A percentile compares a stretch with the other conserved stretches of the same genome.
Evolutionary conservation across 1,140 invertebrate species (phyloP).

Genomic region (Danaus plexippus): DNA sequence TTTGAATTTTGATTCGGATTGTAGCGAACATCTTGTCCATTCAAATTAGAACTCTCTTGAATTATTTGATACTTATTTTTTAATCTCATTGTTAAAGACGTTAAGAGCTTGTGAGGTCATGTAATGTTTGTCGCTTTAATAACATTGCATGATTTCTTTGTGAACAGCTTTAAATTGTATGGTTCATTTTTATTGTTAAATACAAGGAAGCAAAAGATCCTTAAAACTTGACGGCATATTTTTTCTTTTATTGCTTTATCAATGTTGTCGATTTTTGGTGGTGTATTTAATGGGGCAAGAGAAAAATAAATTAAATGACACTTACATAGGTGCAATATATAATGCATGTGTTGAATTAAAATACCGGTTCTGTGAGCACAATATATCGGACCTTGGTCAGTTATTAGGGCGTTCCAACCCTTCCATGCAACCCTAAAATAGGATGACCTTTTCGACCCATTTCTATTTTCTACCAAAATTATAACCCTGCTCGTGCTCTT

Average conservation of each 20-base stretch:
- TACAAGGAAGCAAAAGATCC: too few relatives aligned
- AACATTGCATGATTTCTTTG: constrained; percentile 61
- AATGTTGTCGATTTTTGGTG: too few relatives aligned
- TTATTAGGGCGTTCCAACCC: constrained; percentile 55
- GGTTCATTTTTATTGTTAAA: too few relatives aligned
- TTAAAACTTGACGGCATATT: too few relatives aligned
- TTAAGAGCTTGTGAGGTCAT: constrained; percentile 26
- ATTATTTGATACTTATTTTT: constrained; percentile 45
- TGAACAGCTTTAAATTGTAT: constrained; percentile 61
- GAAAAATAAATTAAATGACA: too few relatives aligned
- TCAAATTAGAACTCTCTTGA: constrained; percentile 49
- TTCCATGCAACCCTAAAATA: constrained; percentile 29
- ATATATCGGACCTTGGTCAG: constrained; percentile 27
- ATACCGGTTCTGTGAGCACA: constrained; percentile 17
- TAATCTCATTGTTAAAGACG: constrained; percentile 31
- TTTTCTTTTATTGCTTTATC: too few relatives aligned
- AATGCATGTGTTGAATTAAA: constrained; percentile 15
- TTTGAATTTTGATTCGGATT: constrained; percentile 72
- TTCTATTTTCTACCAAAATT: constrained; percentile 40
- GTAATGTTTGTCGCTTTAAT: constrained; percentile 32
- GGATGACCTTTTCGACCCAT: constrained; percentile 43
- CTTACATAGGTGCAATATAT: too few relatives aligned
- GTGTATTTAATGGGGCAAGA: too few relatives aligned
- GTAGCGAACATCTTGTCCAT: constrained; percentile 50
- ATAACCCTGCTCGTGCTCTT: constrained; percentile 38